Percentiles rank a stretch among this genome's conserved stretches.
Evolutionary conservation across 2,113 vertebrate species (phyloP).

Genomic region (Paradisaea rubra): DNA sequence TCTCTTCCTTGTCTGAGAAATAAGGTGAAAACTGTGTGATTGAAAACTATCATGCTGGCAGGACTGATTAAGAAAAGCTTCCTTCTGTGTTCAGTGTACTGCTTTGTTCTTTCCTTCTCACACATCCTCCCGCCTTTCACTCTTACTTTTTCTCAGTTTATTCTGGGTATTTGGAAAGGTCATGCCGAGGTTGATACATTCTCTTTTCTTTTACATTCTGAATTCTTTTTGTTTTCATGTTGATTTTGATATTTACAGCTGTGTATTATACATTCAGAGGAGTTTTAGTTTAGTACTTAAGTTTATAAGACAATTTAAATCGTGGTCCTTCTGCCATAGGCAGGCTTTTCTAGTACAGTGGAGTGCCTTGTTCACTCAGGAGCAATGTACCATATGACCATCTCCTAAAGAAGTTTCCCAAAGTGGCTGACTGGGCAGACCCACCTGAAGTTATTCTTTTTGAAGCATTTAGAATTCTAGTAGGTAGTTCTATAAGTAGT

Average conservation of each 20-base stretch:
- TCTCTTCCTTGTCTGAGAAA: not conserved
- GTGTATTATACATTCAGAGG: not conserved
- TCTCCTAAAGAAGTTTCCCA: fast-evolving
- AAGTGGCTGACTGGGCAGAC: not conserved
- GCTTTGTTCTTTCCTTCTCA: not conserved
- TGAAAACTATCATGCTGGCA: not conserved
- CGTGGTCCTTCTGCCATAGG: fast-evolving
- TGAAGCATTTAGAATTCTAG: not conserved
- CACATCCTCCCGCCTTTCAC: fast-evolving
- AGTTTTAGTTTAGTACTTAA: not conserved
- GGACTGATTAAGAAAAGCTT: not conserved
- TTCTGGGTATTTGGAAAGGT: not conserved
- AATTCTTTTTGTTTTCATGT: not conserved
- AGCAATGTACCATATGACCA: not conserved
- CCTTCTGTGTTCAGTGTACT: not conserved
- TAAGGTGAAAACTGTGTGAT: not conserved
- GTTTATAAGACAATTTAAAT: not conserved
- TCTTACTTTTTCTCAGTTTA: not conserved
- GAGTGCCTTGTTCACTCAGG: not conserved
- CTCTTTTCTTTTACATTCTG: not conserved
- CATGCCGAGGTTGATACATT: not conserved
- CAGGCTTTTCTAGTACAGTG: not conserved
- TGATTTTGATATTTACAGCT: not conserved
- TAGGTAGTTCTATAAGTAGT: not conserved
- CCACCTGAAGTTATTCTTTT: not conserved